Conservation (phyloP, 2,113 vertebrate genomes). For the Neotragus pygmaeus region DNA sequence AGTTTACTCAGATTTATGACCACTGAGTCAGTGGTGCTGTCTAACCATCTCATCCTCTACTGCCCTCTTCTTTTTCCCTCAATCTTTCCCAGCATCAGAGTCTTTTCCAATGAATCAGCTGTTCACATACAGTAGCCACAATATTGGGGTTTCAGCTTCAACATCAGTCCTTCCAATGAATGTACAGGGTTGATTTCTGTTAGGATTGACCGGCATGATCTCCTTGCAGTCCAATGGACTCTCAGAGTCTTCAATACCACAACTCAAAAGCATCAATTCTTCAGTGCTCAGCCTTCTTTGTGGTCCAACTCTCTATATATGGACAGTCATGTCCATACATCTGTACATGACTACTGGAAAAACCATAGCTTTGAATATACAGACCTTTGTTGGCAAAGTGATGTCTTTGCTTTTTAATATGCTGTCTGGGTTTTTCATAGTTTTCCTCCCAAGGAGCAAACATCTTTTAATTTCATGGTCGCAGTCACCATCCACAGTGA, state of each 20-base stretch:
- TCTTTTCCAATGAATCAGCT: neutral
- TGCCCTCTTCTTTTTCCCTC: neutral
- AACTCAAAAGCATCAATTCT: neutral
- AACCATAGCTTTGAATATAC: neutral
- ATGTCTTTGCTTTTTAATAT: neutral
- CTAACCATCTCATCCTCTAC: neutral
- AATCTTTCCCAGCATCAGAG: neutral
- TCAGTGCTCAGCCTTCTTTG: neutral
- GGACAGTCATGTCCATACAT: neutral
- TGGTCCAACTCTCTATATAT: neutral
- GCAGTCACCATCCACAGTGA: neutral
- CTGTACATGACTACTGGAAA: neutral
- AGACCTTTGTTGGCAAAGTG: neutral
- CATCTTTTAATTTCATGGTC: neutral
- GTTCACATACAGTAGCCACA: neutral
- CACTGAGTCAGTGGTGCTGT: neutral
- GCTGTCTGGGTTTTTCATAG: neutral
- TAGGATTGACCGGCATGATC: neutral
- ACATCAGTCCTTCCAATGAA: neutral
- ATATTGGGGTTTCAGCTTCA: neutral
- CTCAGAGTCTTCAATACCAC: neutral
- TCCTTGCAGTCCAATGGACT: neutral
- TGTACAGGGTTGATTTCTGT: neutral
- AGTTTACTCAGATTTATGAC: neutral
- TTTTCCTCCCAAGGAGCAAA: neutral